Evolutionary conservation across 2,888 invertebrate species (phyloP).

Genomic region (Diarsia dahlii): DNA sequence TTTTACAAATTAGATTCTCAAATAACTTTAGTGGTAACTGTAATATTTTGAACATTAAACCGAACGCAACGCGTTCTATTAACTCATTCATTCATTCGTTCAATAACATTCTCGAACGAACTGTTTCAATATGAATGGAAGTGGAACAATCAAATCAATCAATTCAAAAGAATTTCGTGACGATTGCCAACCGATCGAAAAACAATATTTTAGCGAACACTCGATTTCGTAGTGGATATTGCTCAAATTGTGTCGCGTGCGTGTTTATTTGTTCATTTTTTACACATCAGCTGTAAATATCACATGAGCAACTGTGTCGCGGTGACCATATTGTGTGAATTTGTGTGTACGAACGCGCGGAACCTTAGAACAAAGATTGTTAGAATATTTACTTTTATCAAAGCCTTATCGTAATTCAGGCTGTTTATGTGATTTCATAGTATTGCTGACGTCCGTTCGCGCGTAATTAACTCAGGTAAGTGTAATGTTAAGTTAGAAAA

Average conservation of each 20-base stretch:
- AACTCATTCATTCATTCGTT: constrained; percentile 48
- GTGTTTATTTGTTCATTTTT: constrained; percentile 69
- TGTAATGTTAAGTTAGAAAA: constrained; percentile 68
- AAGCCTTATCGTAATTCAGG: constrained; percentile 78
- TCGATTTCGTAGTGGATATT: constrained; percentile 68
- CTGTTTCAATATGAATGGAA: constrained; percentile 51
- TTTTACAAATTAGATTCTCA: neutral
- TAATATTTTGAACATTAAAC: constrained; percentile 6
- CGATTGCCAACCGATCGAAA: constrained; percentile 78
- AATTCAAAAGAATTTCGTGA: constrained; percentile 76
- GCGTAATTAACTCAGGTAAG: constrained; percentile 79
- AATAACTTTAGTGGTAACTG: neutral
- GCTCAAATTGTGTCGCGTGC: constrained; percentile 71
- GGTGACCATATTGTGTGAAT: constrained; percentile 77
- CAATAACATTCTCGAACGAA: constrained; percentile 46
- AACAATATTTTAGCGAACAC: constrained; percentile 70
- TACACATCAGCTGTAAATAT: constrained; percentile 69
- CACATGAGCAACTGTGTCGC: constrained; percentile 72
- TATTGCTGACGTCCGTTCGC: constrained; percentile 73
- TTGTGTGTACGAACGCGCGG: constrained; percentile 72
- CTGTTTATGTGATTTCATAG: constrained; percentile 77
- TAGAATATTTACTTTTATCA: constrained; percentile 78
- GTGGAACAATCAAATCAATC: constrained; percentile 74
- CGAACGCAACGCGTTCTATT: constrained; percentile 49
- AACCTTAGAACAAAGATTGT: constrained; percentile 75